These are phyloP conservation scores for Linurgus olivaceus DNA, from an alignment of 2,797 vertebrate species.

Conservation along the genomic window DNA sequence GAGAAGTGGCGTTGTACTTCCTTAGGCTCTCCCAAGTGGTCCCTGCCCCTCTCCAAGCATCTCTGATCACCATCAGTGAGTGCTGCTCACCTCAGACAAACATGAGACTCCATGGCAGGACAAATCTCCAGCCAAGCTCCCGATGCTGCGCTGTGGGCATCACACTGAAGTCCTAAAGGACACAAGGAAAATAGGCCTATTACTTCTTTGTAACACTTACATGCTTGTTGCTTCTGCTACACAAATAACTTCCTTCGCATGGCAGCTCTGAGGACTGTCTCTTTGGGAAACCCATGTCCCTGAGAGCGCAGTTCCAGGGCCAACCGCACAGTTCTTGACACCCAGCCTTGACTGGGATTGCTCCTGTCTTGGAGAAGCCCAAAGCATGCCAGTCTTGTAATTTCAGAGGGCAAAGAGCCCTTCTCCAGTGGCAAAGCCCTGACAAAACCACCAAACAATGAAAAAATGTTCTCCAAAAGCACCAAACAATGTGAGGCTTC, in stretches of 20 bases:
- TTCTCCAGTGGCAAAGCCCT: neutral
- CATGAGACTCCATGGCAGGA: neutral
- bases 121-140: neutral
- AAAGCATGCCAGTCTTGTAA: fast-evolving
- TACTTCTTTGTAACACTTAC: no score
- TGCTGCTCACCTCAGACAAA: constrained; percentile 69
- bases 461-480: neutral
- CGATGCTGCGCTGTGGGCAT: fast-evolving
- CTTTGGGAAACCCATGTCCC: fast-evolving
- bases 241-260: fast-evolving
- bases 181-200: neutral
- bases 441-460: neutral
- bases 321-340: neutral
- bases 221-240: neutral
- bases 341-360: neutral
- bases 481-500: neutral
- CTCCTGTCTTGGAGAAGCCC: neutral
- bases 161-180: neutral
- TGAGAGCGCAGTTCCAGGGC: neutral
- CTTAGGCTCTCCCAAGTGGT: neutral
- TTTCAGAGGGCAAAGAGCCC: neutral
- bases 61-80: neutral
- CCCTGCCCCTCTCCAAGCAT: neutral
- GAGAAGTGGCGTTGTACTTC: fast-evolving
- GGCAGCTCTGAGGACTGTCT: neutral